phyloP scores from a whole-genome alignment of 2,113 vertebrate genomes.

The Phylloscopus trochiloides region DNA sequence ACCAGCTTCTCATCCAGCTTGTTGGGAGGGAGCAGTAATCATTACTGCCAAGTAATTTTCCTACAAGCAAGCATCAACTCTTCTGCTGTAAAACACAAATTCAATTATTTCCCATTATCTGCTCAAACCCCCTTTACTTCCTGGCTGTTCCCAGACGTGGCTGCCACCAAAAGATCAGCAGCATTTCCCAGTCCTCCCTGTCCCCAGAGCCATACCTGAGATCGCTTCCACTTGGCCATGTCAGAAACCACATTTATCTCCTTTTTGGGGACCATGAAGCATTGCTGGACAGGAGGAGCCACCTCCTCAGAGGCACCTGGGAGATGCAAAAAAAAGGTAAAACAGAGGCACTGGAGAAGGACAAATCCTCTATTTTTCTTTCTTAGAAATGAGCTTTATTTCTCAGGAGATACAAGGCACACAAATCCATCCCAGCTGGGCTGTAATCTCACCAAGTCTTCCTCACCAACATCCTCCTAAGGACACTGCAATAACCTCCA shows the following conservation, averaged over 20 bases:
- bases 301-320: conserved; percentile 82
- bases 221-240: conserved; percentile 97
- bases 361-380: neutral
- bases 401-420: neutral
- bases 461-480: neutral
- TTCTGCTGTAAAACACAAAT: neutral
- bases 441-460: neutral
- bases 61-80: neutral
- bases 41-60: neutral
- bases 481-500: neutral
- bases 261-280: conserved; percentile 89
- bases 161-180: neutral
- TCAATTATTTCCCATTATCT: neutral
- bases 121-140: neutral
- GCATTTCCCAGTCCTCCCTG: neutral
- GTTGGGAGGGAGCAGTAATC: neutral
- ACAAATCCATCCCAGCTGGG: neutral
- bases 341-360: neutral
- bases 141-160: neutral
- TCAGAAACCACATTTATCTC: conserved; percentile 93
- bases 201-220: conserved; percentile 78
- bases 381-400: neutral
- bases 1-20: neutral
- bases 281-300: conserved; percentile 54
- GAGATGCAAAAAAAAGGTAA: neutral